A percentile compares a stretch with the other conserved stretches of the same genome.
phyloP scores from a whole-genome alignment of 35 echinoderm and acorn worm species.

The Heliocidaris erythrogramma region DNA sequence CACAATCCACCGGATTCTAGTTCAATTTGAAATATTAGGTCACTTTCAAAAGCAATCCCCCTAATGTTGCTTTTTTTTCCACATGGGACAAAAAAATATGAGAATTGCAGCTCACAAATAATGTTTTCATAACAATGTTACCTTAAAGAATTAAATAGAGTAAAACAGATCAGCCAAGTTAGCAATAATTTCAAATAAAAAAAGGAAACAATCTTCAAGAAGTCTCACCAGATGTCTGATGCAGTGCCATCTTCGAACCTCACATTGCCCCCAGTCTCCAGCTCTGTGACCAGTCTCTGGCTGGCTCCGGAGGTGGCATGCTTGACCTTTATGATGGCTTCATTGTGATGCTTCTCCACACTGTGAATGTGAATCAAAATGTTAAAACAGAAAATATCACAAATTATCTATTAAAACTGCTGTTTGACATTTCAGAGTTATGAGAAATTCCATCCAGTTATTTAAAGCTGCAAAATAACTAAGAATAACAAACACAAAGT shows the following conservation, averaged over 20 bases:
- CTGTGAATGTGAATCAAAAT: slow-evolving; percentile 38
- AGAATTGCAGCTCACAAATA: too few relatives aligned
- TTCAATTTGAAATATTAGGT: too few relatives aligned
- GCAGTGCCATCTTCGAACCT: slow-evolving; percentile 94
- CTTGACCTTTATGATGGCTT: slow-evolving; percentile 67
- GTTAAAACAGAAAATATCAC: not conserved
- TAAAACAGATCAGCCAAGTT: too few relatives aligned
- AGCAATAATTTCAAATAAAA: too few relatives aligned
- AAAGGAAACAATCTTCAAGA: not conserved
- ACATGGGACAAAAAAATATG: too few relatives aligned
- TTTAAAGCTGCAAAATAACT: not conserved
- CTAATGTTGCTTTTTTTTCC: too few relatives aligned
- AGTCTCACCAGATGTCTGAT: slow-evolving; percentile 84
- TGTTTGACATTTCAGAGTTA: not conserved
- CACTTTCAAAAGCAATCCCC: too few relatives aligned
- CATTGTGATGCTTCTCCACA: slow-evolving; percentile 74
- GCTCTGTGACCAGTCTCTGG: slow-evolving; percentile 84
- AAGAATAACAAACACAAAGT: too few relatives aligned
- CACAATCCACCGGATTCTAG: too few relatives aligned
- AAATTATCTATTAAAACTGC: not conserved
- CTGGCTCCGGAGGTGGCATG: slow-evolving; percentile 63
- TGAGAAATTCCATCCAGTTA: not conserved
- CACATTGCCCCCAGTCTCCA: slow-evolving; percentile 96
- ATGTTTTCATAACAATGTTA: too few relatives aligned
- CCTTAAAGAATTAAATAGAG: too few relatives aligned